phyloP scores from a whole-genome alignment of 2,797 vertebrate genomes.

The Neostethus bicornis region DNA sequence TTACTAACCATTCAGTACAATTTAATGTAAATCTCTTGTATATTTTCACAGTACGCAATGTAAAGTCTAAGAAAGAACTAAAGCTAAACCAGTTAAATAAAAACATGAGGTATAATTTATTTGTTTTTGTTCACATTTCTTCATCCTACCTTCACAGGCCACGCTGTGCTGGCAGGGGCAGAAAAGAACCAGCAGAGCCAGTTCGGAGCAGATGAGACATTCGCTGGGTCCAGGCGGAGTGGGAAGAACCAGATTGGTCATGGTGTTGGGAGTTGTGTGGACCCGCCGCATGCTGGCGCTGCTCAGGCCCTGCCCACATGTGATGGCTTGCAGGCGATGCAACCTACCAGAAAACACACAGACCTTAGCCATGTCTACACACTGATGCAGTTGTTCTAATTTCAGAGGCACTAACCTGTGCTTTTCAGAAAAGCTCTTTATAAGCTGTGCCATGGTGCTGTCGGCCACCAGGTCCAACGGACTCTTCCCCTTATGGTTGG shows the following conservation, averaged over 20 bases:
- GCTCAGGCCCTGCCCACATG: conserved; percentile 75
- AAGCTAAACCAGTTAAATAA: too few species aligned
- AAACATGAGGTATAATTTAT: background rate
- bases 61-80: too few species aligned
- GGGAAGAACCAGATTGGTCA: conserved; percentile 91
- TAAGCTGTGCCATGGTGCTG: conserved; percentile 81
- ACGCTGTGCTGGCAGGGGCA: conserved; percentile 96
- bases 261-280: conserved; percentile 92
- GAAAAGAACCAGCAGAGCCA: conserved; percentile 92
- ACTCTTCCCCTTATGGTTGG: conserved; percentile 94
- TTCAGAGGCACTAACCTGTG: conserved; percentile 80
- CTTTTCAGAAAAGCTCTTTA: conserved; percentile 93
- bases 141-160: conserved; percentile 89
- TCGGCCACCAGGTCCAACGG: conserved; percentile 90
- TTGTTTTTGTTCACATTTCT: too few species aligned
- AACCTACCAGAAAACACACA: conserved; percentile 69
- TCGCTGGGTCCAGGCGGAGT: conserved; percentile 84
- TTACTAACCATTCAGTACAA: too few species aligned
- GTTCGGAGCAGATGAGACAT: conserved; percentile 97
- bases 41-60: too few species aligned
- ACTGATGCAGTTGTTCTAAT: background rate
- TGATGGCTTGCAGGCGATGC: conserved; percentile 81
- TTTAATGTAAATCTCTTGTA: too few species aligned
- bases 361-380: background rate
- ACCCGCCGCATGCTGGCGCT: conserved; percentile 85